Evolutionary conservation across 2,888 invertebrate genomes (phyloP), one percentile per base, ranked within the genome.

Genomic region (Sesia apiformis): DNA sequence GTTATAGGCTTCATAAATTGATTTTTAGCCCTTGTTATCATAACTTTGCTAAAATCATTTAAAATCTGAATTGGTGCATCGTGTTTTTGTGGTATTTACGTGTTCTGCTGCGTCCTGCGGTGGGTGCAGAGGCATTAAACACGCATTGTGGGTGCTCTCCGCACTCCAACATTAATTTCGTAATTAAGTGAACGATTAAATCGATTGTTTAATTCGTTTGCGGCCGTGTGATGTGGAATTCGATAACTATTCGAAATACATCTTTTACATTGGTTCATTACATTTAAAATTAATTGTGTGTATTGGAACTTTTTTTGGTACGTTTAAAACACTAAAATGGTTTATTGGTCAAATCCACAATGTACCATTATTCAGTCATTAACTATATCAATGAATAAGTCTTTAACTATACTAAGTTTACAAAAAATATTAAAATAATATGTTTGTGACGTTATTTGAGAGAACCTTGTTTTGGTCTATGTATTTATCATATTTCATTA

Each of bases 101-200:
- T 43, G 43, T 40, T 38, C 42, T 38, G 52, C 40, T 42, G 39
- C 53, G 39, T 39, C n/a, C 8, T 40, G 53, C 49, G 53, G 51
- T 51, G 23, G 42, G 6, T 63, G 60, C 65, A 73, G 61, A 56
- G 56, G 61, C 63, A 73, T 75, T 70, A 68, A 72, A 60, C 57
- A 55, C 56, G 56, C 55, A 52, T 58, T 62, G 63, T 59, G 68
- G 67, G 52, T 52, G 46, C 42, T 46, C 52, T 23, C 23, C 66
- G 63, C 66, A 65, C 63, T 73, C 69, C 66, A 65, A 73, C 78
- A 78, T 80, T 81, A 81, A 83, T 82, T 81, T 79, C 65, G 77
- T 78, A 83, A 83, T 83, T 80, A 81, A 83, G 76, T 74, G 72
- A 70, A 70, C 75, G 75, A 76, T 80, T 77, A 72, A 82, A 82